Evolutionary conservation across 1,140 invertebrate genomes (phyloP).

Genomic region (Bombus impatiens): DNA sequence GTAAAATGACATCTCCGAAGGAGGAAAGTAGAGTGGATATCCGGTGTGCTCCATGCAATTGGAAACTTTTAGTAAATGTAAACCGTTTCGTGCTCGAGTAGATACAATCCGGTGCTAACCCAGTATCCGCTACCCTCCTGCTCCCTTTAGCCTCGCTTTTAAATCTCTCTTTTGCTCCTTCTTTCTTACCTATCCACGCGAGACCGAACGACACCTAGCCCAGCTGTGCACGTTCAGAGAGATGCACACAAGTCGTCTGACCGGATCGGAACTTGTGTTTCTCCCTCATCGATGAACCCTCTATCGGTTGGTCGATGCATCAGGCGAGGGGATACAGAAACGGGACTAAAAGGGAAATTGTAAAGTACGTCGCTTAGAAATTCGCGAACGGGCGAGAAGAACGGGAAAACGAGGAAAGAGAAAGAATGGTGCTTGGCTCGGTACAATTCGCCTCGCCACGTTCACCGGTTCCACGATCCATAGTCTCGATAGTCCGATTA

Average conservation of each 20-base stretch:
- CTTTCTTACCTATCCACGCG: slow-evolving; percentile 31
- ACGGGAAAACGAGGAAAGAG: slow-evolving; percentile 5
- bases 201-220: slow-evolving; percentile 39
- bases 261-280: slow-evolving; percentile 4
- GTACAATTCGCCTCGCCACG: slow-evolving; percentile 57
- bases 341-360: slow-evolving; percentile 16
- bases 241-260: neutral
- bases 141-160: slow-evolving; percentile 56
- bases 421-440: neutral
- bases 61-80: slow-evolving; percentile 79
- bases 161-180: slow-evolving; percentile 50
- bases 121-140: slow-evolving; percentile 56
- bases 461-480: slow-evolving; percentile 45
- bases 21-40: slow-evolving; percentile 75
- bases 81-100: slow-evolving; percentile 76
- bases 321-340: neutral
- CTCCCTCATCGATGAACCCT: neutral
- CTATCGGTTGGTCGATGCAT: neutral
- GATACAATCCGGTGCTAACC: slow-evolving; percentile 74
- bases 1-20: slow-evolving; percentile 74
- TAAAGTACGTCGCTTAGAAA: slow-evolving; percentile 51
- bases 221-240: neutral
- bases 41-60: slow-evolving; percentile 67
- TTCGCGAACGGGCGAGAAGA: slow-evolving; percentile 34
- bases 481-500: slow-evolving; percentile 73